Base-by-base conservation (phyloP, 1,140 invertebrate species). In the Drosophila tristis region DNA sequence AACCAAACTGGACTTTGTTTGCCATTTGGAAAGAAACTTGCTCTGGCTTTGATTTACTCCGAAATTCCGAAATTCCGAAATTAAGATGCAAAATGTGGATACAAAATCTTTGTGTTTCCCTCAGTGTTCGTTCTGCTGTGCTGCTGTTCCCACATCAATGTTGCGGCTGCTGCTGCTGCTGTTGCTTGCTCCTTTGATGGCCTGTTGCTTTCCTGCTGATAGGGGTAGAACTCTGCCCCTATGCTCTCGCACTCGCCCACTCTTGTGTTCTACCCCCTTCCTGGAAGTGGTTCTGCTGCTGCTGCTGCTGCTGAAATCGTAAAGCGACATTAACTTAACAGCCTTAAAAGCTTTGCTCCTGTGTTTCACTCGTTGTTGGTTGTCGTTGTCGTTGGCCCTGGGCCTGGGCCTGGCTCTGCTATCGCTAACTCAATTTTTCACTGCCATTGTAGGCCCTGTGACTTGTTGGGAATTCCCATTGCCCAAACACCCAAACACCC, bases 401-500 rank as follows among this genome's bases (percentile, higher is more conserved):
- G 23, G 2, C 23, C 4, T 20, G 20, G 23, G 23, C 2, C 23
- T 59, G 44, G 35, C 39, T 16, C 26, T 67, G 64, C 71, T 74
- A 76, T 85, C 76, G 81, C 81, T 76, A 84, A 84, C 80, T 84
- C 80, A 84, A 84, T 84, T 84, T 85, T 76, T 76, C 80, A 80
- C 49, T 80, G 80, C 80, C 74, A 80, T 84, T 84, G 77, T 56
- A 49, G 70, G 68, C 59, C 70, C 70, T 51, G 53, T 45, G 51
- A 66, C 53, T 56, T 29, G 29, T 20, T 23, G 49, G 45, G 25
- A 58, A 45, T 59, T 57, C 42, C 31, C 35, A 42, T 39, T 54
- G 15, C 54, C 57, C 29, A 25, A 51, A 43, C 55, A 43, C 54
- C 57, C 29, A 25, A 51, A 29, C 55, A 43, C 13, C 39, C 50